A percentile compares a stretch with the other conserved stretches of the same genome.
These are phyloP conservation scores for Azemiops feae DNA, from an alignment of 2,113 vertebrate species.

Conservation along the genomic window DNA sequence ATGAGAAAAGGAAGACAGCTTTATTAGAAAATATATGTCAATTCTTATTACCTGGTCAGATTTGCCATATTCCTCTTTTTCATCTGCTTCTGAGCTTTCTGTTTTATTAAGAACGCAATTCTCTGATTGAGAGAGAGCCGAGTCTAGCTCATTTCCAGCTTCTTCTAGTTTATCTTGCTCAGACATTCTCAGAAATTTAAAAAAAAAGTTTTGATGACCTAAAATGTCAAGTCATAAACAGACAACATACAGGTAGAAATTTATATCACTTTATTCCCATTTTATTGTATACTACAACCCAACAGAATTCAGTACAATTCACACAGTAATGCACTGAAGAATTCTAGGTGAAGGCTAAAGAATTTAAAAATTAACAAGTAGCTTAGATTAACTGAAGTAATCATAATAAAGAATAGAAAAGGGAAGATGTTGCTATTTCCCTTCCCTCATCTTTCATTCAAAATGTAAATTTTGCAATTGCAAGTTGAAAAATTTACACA, in stretches of 20 bases:
- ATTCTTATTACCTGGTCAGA: slow-evolving; percentile 70
- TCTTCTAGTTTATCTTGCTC: slow-evolving; percentile 74
- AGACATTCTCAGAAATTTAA: slow-evolving; percentile 79
- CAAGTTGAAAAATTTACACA: not conserved
- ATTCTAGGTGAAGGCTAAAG: not conserved
- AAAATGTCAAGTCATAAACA: slow-evolving; percentile 52
- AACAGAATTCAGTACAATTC: not conserved
- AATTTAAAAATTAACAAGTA: not conserved
- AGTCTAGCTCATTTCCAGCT: slow-evolving; percentile 64
- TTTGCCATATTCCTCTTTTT: slow-evolving; percentile 73
- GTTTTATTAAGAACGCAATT: slow-evolving; percentile 72
- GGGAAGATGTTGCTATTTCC: not conserved
- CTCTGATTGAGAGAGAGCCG: slow-evolving; percentile 60
- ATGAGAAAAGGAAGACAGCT: not conserved
- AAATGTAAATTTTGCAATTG: too few relatives aligned
- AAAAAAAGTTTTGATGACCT: slow-evolving; percentile 66
- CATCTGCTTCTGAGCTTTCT: slow-evolving; percentile 71
- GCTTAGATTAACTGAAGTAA: fast-evolving
- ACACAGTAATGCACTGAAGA: not conserved
- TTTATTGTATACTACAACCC: not conserved
- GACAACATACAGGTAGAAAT: slow-evolving; percentile 32
- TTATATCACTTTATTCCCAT: not conserved
- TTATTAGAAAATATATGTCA: too few relatives aligned
- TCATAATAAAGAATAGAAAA: not conserved
- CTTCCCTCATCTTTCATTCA: not conserved